These are phyloP conservation scores for Otus scops DNA, from an alignment of 2,797 vertebrate species.

Conservation along the genomic window DNA sequence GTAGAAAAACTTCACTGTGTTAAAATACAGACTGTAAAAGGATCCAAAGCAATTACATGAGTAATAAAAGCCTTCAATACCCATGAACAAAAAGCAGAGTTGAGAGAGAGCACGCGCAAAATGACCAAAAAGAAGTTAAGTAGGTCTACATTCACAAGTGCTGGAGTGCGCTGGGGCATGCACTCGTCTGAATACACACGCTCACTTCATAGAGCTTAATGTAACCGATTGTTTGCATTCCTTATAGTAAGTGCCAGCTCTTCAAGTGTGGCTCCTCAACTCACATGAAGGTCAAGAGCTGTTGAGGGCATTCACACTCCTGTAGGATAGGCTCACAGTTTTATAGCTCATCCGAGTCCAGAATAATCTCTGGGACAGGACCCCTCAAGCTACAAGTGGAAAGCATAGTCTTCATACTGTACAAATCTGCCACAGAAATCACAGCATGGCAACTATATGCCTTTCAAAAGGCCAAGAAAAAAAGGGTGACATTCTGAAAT, in stretches of 20 bases:
- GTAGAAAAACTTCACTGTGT: not conserved
- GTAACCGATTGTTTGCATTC: slow-evolving; percentile 9
- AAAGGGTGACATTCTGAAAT: not conserved
- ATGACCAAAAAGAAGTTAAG: not conserved
- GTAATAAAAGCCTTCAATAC: not conserved
- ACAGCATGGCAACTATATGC: not conserved
- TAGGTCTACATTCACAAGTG: not conserved
- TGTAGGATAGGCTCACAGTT: not conserved
- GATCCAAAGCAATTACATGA: not conserved
- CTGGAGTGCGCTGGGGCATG: not conserved
- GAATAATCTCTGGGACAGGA: not conserved
- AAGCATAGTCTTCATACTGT: not conserved
- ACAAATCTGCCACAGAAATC: not conserved
- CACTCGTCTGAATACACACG: not conserved
- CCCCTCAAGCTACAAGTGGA: not conserved
- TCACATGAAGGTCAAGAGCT: slow-evolving; percentile 36
- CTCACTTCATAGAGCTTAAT: not conserved
- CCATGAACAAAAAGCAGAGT: not conserved
- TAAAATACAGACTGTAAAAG: not conserved
- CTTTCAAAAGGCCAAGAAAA: not conserved
- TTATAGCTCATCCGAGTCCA: not conserved
- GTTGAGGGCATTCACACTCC: not conserved
- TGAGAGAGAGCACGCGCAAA: not conserved
- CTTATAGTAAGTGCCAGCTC: not conserved
- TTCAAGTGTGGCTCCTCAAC: not conserved